These are phyloP conservation scores for Argya squamiceps DNA, from an alignment of 2,797 vertebrate species.

Conservation along the genomic window DNA sequence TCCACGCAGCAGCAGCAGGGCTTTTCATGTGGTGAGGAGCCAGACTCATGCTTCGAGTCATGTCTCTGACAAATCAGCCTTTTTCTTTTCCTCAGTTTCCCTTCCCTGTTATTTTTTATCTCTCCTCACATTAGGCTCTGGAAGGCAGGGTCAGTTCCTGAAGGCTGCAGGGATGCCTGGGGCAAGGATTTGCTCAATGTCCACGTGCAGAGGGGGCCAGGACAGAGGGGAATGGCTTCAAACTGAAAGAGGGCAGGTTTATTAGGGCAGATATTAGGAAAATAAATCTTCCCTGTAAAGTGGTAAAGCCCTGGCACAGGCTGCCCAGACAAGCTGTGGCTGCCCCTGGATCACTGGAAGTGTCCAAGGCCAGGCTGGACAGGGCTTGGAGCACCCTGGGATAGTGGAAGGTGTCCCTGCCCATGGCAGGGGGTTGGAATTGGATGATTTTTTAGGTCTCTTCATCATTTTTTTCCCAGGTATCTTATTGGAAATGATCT, in stretches of 20 bases:
- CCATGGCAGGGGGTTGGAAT: rapidly evolving
- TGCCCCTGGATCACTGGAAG: not conserved
- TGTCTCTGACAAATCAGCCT: not conserved
- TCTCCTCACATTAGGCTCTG: not conserved
- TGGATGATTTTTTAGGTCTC: not conserved
- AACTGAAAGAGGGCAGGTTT: not conserved
- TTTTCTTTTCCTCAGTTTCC: not conserved
- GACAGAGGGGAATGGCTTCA: not conserved
- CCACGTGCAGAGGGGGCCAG: rapidly evolving
- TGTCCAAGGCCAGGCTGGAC: rapidly evolving
- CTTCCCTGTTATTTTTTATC: not conserved
- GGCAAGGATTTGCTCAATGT: not conserved
- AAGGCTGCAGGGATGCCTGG: not conserved
- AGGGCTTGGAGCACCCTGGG: not conserved
- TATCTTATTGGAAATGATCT: not conserved
- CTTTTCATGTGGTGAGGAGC: conserved; percentile 32
- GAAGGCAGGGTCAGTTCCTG: not conserved
- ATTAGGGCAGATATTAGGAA: not conserved
- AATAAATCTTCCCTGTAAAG: not conserved
- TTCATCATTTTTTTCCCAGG: not conserved
- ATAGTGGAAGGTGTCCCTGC: rapidly evolving
- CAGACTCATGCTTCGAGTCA: not conserved
- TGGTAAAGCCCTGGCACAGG: not conserved
- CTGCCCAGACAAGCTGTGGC: rapidly evolving
- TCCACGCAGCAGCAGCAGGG: not conserved